Evolutionary conservation across 2,797 vertebrate species (phyloP), one percentile per base, ranked within the genome.

Genomic region (Ptychadena robeensis): DNA sequence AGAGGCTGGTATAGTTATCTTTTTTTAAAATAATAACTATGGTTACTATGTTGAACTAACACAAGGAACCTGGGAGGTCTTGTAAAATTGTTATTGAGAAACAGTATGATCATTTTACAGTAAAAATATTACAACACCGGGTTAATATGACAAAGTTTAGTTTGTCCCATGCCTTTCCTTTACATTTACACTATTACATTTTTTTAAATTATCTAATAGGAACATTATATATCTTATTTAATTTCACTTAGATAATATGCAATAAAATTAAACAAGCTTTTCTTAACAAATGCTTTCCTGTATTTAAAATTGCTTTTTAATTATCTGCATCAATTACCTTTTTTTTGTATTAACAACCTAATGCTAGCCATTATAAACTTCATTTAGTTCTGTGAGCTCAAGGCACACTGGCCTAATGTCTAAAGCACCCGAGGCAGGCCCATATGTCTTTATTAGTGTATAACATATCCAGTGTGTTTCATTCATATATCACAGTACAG

Each of bases 401-500:
- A 73, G 22, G 44, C 76, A 68, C 59, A 67, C 70, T 83, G 27
- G 34, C 44, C 69, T 74, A 65, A 61, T 79, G 34, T 68, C 18
- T 10, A 74, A 73, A n/a, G 48, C 14, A 68, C 48, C 64, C 35
- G 40, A 59, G 68, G 75, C 82, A 79, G 72, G 61, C 63, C n/a
- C 67, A 66, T 83, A 79, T 74, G 68, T 79, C 82, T 73, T 83
- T 83, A 79, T 83, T 73, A 79, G 37, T 67, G 61, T 48, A 67
- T 59, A 57, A 65, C 61, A 72, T 73, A 64, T 71, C 53, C 28
- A 72, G 67, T 37, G 66, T 66, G 71, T 70, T 83, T 59, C 38
- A 71, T 66, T 83, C 63, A 85, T 70, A 80, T 74, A 85, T 80
- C 82, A 70, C 35, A 74, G 72, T 70, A 69, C 71, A 80, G 82